Base-by-base conservation (phyloP, 2,113 vertebrate species). In the Hucho hucho region DNA sequence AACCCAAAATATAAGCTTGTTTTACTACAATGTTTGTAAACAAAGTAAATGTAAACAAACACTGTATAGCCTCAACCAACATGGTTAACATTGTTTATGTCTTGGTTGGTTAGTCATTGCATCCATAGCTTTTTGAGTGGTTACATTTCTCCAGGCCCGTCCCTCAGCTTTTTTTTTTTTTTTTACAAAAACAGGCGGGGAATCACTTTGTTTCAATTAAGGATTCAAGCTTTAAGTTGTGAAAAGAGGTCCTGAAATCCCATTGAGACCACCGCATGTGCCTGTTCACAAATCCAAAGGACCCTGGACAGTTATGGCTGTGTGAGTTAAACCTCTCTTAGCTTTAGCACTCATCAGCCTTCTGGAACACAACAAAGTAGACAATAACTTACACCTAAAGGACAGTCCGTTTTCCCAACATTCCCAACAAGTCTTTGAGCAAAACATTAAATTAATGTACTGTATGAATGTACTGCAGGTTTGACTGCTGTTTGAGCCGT, bases 381-480 rank as follows among this genome's bases (percentile, higher is more conserved):
- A 81, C 73, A 12, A 69, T 77, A 56, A 43, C 37, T 11, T 43
- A 73, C 58, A 61, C 58, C 18, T 53, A 16, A 16, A 18, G 49
- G 16, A 53, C 49, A 53, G 14, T 53, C 16, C 3, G 0, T 53
- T n/a, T 72, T 63, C 69, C 77, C 28, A 26, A 1, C 6, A 32
- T 13, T 22, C 24, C n/a, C n/a, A n/a, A n/a, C n/a, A 61, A 74
- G 37, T 63, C 46, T 70, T 70, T 69, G 13, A 73, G 53, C 13
- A 20, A 56, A 71, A 72, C 75, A 82, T 86, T 88, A 81, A 85
- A 78, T 68, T 73, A 82, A 91, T 86, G 49, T 53, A 53, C 49
- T 53, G 78, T 82, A 71, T 91, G 87, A 83, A 89, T 86, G 78
- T 87, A 79, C 47, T 69, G 74, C 70, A 13, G 12, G 5, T 65